Evolutionary conservation across 2,113 vertebrate genomes (phyloP).

Genomic region (Himantopus leucocephalus): DNA sequence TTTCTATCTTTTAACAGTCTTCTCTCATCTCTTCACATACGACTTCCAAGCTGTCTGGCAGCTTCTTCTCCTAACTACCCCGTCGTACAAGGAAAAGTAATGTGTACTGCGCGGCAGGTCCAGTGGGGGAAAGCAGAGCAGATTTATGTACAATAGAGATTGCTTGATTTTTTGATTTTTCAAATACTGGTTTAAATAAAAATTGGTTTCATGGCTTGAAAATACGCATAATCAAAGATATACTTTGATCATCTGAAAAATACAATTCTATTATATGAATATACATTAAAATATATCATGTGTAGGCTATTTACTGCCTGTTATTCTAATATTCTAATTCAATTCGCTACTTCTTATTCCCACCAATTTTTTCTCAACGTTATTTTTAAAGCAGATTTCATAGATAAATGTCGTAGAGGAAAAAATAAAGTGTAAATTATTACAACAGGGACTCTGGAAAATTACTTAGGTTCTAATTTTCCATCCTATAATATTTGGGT

Average conservation of each 20-base stretch:
- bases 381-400: background rate
- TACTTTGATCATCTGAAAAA: background rate
- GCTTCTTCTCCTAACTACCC: conserved; percentile 7
- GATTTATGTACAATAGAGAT: background rate
- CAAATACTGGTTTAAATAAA: background rate
- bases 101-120: background rate
- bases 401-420: background rate
- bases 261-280: background rate
- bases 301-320: background rate
- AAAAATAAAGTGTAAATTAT: background rate
- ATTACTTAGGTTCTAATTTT: background rate
- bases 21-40: conserved; percentile 46
- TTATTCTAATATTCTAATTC: background rate
- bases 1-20: conserved; percentile 59
- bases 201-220: background rate
- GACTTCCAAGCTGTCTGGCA: conserved; percentile 41
- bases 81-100: background rate
- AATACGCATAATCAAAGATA: background rate
- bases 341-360: background rate
- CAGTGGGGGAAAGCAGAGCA: background rate
- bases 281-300: background rate
- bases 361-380: background rate
- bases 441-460: background rate
- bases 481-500: background rate
- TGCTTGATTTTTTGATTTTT: background rate